These are phyloP conservation scores for Sebastes aleutianus DNA, from an alignment of 2,797 vertebrate genomes.

Conservation along the genomic window DNA sequence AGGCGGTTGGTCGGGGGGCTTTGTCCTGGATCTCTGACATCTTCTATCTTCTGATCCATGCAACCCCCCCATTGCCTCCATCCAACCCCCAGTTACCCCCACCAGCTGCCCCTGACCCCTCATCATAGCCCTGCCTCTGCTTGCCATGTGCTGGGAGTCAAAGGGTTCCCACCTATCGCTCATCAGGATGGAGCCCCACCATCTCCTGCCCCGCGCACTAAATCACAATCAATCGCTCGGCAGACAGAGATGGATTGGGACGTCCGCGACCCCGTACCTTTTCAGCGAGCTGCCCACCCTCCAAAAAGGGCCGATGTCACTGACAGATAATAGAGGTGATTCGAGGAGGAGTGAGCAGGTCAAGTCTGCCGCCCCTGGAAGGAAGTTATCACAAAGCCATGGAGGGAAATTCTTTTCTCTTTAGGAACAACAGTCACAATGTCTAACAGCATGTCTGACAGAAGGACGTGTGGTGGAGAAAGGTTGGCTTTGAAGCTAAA, in stretches of 20 bases:
- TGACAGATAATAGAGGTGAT: slow-evolving; percentile 74
- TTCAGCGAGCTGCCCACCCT: slow-evolving; percentile 55
- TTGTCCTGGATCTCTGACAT: slow-evolving; percentile 74
- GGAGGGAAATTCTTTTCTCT: slow-evolving; percentile 66
- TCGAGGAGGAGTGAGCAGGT: slow-evolving; percentile 69
- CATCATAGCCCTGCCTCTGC: slow-evolving; percentile 72
- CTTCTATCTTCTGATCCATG: slow-evolving; percentile 70
- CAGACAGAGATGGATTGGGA: slow-evolving; percentile 84
- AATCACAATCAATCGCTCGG: slow-evolving; percentile 76
- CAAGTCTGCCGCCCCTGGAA: slow-evolving; percentile 75
- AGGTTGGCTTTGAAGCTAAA: slow-evolving; percentile 13
- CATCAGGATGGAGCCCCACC: slow-evolving; percentile 75
- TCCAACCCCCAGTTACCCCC: slow-evolving; percentile 65
- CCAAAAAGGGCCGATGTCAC: slow-evolving; percentile 76
- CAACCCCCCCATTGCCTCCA: slow-evolving; percentile 43
- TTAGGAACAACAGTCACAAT: slow-evolving; percentile 54
- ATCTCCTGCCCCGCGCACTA: slow-evolving; percentile 63
- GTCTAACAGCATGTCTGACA: slow-evolving; percentile 63
- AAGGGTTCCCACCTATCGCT: slow-evolving; percentile 79
- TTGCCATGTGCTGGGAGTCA: slow-evolving; percentile 79
- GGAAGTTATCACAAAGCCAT: slow-evolving; percentile 76
- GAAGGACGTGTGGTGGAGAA: slow-evolving; percentile 30
- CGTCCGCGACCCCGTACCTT: slow-evolving; percentile 74
- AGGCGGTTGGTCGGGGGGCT: slow-evolving; percentile 64
- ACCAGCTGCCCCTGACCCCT: slow-evolving; percentile 83